phyloP scores from a whole-genome alignment of 2,888 invertebrate genomes.

The Idaea dimidiata region DNA sequence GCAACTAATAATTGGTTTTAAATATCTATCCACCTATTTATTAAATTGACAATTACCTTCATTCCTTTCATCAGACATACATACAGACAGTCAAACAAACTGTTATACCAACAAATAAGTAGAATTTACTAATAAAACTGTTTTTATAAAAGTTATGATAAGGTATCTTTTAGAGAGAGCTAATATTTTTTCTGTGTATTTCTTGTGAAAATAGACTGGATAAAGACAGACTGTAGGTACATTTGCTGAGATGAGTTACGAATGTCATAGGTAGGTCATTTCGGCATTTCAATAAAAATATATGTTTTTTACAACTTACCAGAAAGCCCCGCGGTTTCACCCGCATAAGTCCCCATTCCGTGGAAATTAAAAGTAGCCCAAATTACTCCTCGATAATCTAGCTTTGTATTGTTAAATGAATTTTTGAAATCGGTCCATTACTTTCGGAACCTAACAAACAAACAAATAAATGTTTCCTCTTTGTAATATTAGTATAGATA shows the following conservation, averaged over 20 bases:
- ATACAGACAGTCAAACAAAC: neutral
- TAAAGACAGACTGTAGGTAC: too few species aligned
- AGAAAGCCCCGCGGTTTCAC: neutral
- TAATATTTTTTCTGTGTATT: neutral
- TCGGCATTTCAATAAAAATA: neutral
- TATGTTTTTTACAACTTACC: neutral
- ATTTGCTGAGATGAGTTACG: neutral
- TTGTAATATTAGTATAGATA: too few species aligned
- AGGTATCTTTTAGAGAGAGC: neutral
- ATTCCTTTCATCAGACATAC: neutral
- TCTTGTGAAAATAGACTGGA: neutral
- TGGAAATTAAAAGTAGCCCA: neutral
- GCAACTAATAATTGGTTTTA: too few species aligned
- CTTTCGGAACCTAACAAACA: too few species aligned
- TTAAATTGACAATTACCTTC: too few species aligned
- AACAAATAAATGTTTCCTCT: too few species aligned
- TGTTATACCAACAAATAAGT: neutral
- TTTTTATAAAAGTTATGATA: neutral
- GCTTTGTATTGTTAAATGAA: too few species aligned
- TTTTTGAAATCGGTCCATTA: too few species aligned
- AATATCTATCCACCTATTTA: too few species aligned
- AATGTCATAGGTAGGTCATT: neutral
- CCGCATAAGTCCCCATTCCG: neutral
- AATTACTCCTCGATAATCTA: too few species aligned
- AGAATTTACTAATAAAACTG: neutral